Percentiles rank a stretch among this genome's conserved stretches.
Evolutionary conservation across 2,888 invertebrate species (phyloP).

Genomic region (Celastrina argiolus): DNA sequence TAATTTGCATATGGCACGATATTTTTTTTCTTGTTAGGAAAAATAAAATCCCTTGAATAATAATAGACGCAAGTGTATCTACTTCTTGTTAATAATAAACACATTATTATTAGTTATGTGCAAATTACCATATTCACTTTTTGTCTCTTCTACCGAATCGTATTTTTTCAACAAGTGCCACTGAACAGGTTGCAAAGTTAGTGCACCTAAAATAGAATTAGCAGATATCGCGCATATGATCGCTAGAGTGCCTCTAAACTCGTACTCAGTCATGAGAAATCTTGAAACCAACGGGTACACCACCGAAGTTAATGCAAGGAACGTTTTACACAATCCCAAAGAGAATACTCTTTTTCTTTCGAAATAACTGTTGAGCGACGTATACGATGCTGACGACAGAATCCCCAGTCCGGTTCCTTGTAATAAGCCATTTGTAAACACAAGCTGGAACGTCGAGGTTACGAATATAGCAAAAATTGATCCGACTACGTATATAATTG

Average conservation of each 20-base stretch:
- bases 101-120: too few species aligned
- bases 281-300: slow-evolving; percentile 82
- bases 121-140: background rate
- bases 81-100: too few species aligned
- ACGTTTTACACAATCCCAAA: slow-evolving; percentile 82
- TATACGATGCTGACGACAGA: slow-evolving; percentile 83
- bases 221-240: slow-evolving; percentile 82
- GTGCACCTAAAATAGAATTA: slow-evolving; percentile 82
- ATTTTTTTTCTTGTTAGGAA: too few species aligned
- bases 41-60: too few species aligned
- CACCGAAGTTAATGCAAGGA: slow-evolving; percentile 78
- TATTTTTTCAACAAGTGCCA: slow-evolving; percentile 80
- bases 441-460: slow-evolving; percentile 5
- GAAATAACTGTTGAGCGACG: slow-evolving; percentile 85
- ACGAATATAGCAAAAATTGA: slow-evolving; percentile 12
- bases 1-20: too few species aligned
- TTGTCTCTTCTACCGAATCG: background rate
- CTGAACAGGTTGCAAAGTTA: slow-evolving; percentile 84
- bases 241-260: slow-evolving; percentile 83
- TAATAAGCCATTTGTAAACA: slow-evolving; percentile 33
- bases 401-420: slow-evolving; percentile 82
- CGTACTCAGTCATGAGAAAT: slow-evolving; percentile 79
- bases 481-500: slow-evolving; percentile 68
- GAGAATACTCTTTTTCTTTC: slow-evolving; percentile 81
- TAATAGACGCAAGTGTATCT: too few species aligned